Evolutionary conservation across 2,113 vertebrate species (phyloP), one percentile per base, ranked within the genome.

Genomic region (Noturus placidus): DNA sequence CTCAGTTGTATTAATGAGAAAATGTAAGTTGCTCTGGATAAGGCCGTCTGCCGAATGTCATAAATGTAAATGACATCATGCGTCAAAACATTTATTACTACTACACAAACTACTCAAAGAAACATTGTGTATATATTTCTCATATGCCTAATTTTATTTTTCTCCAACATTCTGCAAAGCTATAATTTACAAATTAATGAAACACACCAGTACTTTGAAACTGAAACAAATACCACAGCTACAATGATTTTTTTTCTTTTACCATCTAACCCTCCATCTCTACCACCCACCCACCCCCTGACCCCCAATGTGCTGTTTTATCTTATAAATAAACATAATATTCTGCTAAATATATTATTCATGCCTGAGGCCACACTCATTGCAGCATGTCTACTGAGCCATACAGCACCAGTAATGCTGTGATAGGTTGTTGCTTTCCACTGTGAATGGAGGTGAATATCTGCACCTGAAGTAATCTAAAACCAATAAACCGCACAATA

Each of bases 401-500:
- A 50, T 82, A 50, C 27, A 52, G 59, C 7, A 2, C 27, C 65
- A 38, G 79, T n/a, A 63, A 74, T 84, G 59, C 70, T 35, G 46
- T 69, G 82, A 86, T 86, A 30, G 83, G 56, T 74, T 74, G 85
- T 72, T 79, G 72, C 74, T 79, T 88, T 86, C 6, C 35, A 77
- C 84, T 86, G 77, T 81, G 85, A 86, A 79, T 70, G 70, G 85
- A 85, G 90, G 57, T 82, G 88, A 87, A 52, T 87, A 87, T 88
- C 83, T 82, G 57, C 80, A 86, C 88, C 69, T 88, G 50, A 87
- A 88, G 79, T 82, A 77, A 89, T 82, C 67, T 85, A 74, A 88
- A 91, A 89, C 42, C 65, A 87, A 86, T 77, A 90, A 88, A 89
- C 78, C 46, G 38, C 78, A 89, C 84, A 90, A 85, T 79, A 84